Percentiles rank a stretch among this genome's conserved stretches.
These are phyloP conservation scores for Scaptomyza reducta DNA, from an alignment of 2,888 invertebrate species.

Conservation along the genomic window DNA sequence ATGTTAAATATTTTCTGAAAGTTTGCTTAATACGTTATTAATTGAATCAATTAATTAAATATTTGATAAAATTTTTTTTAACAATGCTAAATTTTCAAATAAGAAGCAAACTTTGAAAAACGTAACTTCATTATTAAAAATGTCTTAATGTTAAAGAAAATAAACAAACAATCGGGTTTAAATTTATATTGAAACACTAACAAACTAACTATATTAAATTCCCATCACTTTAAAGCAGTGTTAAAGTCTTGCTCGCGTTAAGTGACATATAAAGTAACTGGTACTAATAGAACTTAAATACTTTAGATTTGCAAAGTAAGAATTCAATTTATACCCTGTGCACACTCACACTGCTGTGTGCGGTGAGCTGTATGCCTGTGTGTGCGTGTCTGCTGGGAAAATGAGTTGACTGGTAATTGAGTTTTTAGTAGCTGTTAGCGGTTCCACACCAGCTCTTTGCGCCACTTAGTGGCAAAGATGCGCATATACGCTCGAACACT, in stretches of 20 bases:
- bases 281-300: slow-evolving; percentile 32
- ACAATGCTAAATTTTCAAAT: no score
- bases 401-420: slow-evolving; percentile 68
- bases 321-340: slow-evolving; percentile 43
- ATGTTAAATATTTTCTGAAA: neutral
- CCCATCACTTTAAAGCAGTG: neutral
- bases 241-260: neutral
- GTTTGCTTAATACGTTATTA: neutral
- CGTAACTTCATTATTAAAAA: no score
- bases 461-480: slow-evolving; percentile 61
- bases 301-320: slow-evolving; percentile 33
- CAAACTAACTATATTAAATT: no score
- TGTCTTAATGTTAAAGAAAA: no score
- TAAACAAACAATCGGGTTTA: no score
- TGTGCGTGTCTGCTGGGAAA: slow-evolving; percentile 28
- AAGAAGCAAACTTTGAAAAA: no score
- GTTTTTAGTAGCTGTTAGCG: slow-evolving; percentile 77
- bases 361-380: slow-evolving; percentile 2
- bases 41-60: neutral
- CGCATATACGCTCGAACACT: slow-evolving; percentile 31
- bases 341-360: slow-evolving; percentile 12
- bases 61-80: neutral
- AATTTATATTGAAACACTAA: no score
- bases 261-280: neutral
- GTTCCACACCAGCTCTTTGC: slow-evolving; percentile 58